Percentiles rank a stretch among this genome's conserved stretches.
Conservation (phyloP, 2,888 invertebrate species). For the Caenorhabditis plicata region DNA sequence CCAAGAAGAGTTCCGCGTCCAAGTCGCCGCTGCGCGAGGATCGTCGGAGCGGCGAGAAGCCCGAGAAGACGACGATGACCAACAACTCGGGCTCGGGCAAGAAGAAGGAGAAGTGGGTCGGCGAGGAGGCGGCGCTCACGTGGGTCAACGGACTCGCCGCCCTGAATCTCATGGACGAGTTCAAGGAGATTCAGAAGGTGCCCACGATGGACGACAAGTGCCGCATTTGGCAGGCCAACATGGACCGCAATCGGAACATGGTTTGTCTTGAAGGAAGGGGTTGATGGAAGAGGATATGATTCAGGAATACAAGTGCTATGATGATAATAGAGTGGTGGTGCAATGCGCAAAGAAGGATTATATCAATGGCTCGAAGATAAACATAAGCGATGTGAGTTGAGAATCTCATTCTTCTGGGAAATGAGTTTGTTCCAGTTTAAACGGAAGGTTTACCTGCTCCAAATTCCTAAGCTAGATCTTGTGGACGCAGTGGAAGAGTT, state of each 20-base stretch:
- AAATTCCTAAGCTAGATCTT: constrained; percentile 20
- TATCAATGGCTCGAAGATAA: constrained; percentile 27
- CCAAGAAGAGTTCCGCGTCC: no score
- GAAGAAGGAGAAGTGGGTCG: constrained; percentile 27
- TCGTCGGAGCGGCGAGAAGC: no score
- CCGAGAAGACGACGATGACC: background rate
- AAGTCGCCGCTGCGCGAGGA: no score
- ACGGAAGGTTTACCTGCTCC: constrained; percentile 8
- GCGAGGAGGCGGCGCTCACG: constrained; percentile 17
- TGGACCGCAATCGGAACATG: constrained; percentile 15
- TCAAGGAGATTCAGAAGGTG: constrained; percentile 22
- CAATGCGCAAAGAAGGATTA: constrained; percentile 21
- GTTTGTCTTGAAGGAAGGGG: no score
- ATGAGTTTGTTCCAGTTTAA: constrained; percentile 30
- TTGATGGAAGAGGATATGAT: no score
- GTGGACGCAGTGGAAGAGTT: constrained; percentile 22
- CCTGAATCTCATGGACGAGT: constrained; percentile 14
- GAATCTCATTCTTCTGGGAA: background rate
- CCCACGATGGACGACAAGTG: constrained; percentile 12
- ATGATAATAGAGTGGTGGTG: constrained; percentile 26
- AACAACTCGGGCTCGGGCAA: background rate
- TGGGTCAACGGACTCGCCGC: constrained; percentile 6
- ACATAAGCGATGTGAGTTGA: constrained; percentile 17
- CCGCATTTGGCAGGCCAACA: constrained; percentile 16
- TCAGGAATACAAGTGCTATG: constrained; percentile 24